These are phyloP conservation scores for Campylomormyrus numenius DNA, from an alignment of 2,113 vertebrate species.

Conservation along the genomic window DNA sequence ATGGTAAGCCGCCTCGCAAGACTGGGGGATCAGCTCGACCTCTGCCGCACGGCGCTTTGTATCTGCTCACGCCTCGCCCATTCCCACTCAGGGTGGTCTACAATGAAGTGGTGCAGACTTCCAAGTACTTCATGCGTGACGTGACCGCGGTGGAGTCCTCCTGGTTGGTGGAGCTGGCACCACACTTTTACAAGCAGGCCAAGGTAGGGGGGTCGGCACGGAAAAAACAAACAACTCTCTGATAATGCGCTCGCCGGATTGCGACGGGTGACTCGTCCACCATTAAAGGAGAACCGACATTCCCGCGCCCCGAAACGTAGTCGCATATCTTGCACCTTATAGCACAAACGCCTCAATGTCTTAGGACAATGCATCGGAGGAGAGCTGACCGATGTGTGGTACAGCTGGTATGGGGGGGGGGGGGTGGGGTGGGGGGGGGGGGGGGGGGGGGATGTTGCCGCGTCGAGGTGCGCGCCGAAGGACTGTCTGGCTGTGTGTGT, in stretches of 20 bases:
- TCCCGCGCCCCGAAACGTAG: not conserved
- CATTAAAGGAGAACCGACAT: not conserved
- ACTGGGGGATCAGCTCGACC: not conserved
- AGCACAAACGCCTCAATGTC: not conserved
- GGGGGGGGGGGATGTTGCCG: not conserved
- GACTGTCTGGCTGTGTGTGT: too few species aligned
- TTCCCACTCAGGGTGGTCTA: constrained; percentile 80
- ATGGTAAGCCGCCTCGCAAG: constrained; percentile 62
- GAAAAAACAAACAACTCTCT: not conserved
- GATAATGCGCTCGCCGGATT: not conserved
- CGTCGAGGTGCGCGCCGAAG: too few species aligned
- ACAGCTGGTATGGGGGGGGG: not conserved
- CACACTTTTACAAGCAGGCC: constrained; percentile 96
- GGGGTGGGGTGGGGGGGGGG: not conserved
- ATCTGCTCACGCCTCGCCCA: not conserved
- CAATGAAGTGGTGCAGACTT: constrained; percentile 90
- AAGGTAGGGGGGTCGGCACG: constrained; percentile 64
- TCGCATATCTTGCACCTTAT: not conserved
- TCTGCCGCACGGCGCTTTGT: not conserved
- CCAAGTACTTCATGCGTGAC: constrained; percentile 93
- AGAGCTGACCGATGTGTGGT: not conserved
- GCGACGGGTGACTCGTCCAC: not conserved
- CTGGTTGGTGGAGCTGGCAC: constrained; percentile 91
- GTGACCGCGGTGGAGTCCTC: constrained; percentile 90
- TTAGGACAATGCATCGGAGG: not conserved